Base-by-base conservation (phyloP, 2,797 vertebrate species). In the Cossypha niveicapilla region DNA sequence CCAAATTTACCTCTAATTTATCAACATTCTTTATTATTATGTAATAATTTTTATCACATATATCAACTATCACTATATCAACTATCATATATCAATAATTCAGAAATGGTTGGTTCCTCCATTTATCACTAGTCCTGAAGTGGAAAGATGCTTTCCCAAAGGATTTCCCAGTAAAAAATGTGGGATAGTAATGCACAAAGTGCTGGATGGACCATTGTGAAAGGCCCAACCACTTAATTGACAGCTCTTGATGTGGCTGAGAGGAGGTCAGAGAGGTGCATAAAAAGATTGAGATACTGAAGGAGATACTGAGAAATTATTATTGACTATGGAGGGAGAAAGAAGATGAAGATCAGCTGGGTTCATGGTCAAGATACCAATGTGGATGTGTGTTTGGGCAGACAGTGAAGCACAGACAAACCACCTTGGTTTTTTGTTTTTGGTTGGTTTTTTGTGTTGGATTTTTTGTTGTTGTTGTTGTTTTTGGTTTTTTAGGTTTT, bases 381-480 rank as follows among this genome's bases (percentile, higher is more conserved):
- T 9, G 9, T 61, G 34, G 19, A 47, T 37, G 16, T 11, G 11
- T 68, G 19, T 63, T 78, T 80, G 56, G 42, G 9, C 18, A 63
- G 18, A 6, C 1, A 60, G 25, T 23, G 19, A 89, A 92, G 9
- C 19, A 47, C 13, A 50, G 45, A 7, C 10, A 83, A 88, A 48
- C 0, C 1, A 25, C 9, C 12, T 22, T 25, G 16, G 4, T 14
- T 53, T n/a, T 53, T 4, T 16, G 13, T 10, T 56, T 34, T 56
- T 22, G 5, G 7, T 16, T 39, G 19, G 19, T 22, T 25, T 25
- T 19, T 16, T 27, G 15, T 41, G 39, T 41, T 41, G 7, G 19
- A 16, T 39, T 10, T 34, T 24, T 57, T 24, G 2, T 41, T 22
- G 13, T 19, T 22, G 13, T 19, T 60, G 18, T n/a, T 27, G 8